These are phyloP conservation scores for Pitta sordida DNA, from an alignment of 2,113 vertebrate genomes.

Conservation along the genomic window DNA sequence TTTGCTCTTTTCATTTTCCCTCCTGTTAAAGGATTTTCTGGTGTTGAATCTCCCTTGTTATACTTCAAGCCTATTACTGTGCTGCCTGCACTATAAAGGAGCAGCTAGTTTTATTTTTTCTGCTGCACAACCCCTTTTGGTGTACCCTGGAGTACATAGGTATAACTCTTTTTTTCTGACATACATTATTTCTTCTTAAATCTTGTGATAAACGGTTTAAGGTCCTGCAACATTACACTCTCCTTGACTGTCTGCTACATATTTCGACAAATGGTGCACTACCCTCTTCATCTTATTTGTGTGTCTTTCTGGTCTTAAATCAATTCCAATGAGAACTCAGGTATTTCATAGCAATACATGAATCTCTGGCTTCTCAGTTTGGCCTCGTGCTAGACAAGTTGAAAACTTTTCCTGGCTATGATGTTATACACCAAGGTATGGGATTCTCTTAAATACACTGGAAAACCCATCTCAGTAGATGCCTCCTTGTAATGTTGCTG, in stretches of 20 bases:
- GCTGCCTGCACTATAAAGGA: not conserved
- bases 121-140: not conserved
- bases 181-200: not conserved
- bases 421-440: not conserved
- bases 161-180: not conserved
- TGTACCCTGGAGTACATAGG: not conserved
- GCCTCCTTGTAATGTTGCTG: not conserved
- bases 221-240: not conserved
- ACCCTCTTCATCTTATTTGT: not conserved
- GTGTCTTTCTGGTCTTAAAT: not conserved
- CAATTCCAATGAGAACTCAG: not conserved
- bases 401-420: not conserved
- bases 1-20: not conserved
- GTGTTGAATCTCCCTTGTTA: not conserved
- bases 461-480: not conserved
- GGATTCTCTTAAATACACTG: not conserved
- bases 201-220: not conserved
- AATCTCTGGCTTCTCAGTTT: not conserved
- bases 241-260: not conserved
- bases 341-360: not conserved
- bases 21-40: not conserved
- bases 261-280: not conserved
- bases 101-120: not conserved
- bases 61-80: not conserved
- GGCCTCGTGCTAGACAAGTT: not conserved